Conservation (phyloP, 2,113 vertebrate species). For the Progne subis region DNA sequence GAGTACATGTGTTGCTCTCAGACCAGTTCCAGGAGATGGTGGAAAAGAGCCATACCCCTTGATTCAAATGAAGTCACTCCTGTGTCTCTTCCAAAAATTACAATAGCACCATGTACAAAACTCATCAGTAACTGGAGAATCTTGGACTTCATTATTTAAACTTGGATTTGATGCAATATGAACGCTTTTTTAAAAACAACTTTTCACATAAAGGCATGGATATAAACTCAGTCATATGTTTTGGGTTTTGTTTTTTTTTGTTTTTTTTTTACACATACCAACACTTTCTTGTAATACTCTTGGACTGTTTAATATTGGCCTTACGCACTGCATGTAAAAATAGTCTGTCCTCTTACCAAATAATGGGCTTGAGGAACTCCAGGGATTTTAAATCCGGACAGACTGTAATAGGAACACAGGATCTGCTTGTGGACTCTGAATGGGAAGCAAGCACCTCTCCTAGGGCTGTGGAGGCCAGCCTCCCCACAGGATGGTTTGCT, state of each 20-base stretch:
- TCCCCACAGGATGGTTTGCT: rapidly evolving
- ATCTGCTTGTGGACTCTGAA: not conserved
- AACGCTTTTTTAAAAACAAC: not conserved
- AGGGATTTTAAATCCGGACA: not conserved
- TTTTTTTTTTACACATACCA: conserved; percentile 12
- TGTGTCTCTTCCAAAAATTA: conserved; percentile 59
- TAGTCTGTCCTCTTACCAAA: conserved; percentile 19
- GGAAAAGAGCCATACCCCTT: conserved; percentile 37
- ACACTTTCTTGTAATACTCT: conserved; percentile 29
- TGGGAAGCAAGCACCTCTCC: not conserved
- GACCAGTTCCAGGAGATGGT: conserved; percentile 1
- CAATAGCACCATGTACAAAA: conserved; percentile 50
- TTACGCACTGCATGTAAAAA: not conserved
- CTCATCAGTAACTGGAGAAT: conserved; percentile 60
- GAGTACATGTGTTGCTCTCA: conserved; percentile 3
- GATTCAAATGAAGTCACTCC: conserved; percentile 51
- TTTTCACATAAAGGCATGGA: conserved; percentile 42
- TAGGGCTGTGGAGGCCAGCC: not conserved
- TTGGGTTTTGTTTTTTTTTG: rapidly evolving
- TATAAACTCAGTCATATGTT: not conserved
- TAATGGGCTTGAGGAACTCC: conserved; percentile 8
- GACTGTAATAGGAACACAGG: not conserved
- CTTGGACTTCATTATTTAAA: conserved; percentile 50
- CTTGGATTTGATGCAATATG: conserved; percentile 23
- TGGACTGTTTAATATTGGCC: conserved; percentile 4